Base-by-base conservation (phyloP, 2,797 vertebrate species). In the Glossophaga mutica region DNA sequence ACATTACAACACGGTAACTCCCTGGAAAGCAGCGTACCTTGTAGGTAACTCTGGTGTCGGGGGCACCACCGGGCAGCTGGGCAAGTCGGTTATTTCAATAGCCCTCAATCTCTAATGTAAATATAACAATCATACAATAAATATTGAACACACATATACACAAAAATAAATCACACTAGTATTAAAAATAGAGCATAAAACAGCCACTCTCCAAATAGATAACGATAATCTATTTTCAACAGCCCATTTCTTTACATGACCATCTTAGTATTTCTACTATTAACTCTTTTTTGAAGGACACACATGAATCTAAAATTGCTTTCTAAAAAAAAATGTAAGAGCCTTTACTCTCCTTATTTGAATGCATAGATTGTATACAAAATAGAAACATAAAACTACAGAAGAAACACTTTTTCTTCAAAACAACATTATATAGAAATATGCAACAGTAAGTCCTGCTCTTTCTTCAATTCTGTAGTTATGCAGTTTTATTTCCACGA, bases 21-120 rank as follows among this genome's bases (percentile, higher is more conserved):
- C 98, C 98, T 98, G 98, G 95, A 98, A 98, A 95, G 98, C 98
- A 98, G 98, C 98, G 90, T 99, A 98, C 98, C 98, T 98, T 98
- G 98, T 97, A 98, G 98, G 98, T 98, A 98, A 98, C 98, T 99
- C 98, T 98, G 98, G 98, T 98, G 98, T 98, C 97, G 98, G 98
- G 98, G 98, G 98, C 97, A 98, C 96, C 98, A 98, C 98, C 98
- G 98, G 98, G 86, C 98, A 98, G 98, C 98, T 98, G 98, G 98
- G 98, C 98, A 98, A 98, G 98, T 99, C 98, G 98, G 98, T 98
- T 98, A 98, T 98, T 98, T 99, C 98, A 98, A 98, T 98, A 98
- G 98, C 98, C 98, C 98, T 99, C 98, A 98, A 98, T 98, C 98
- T 99, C 98, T 98, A 98, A 98, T 98, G 95, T 98, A 98, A 98